Evolutionary conservation across 2,113 vertebrate genomes (phyloP).

Genomic region (Sinosuthora webbiana): DNA sequence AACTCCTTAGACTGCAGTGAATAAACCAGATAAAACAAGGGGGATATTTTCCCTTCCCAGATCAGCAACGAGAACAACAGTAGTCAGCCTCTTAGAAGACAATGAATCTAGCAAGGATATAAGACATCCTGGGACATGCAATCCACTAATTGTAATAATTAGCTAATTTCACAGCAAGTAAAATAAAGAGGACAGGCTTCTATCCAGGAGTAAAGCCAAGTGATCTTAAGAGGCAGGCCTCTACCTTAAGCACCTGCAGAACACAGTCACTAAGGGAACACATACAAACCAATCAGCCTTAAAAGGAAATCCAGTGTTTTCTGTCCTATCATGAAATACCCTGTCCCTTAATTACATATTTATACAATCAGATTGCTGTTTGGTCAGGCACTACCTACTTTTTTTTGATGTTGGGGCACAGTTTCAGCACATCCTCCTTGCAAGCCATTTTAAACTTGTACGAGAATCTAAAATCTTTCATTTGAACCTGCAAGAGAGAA

Average conservation of each 20-base stretch:
- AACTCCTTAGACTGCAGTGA: not conserved
- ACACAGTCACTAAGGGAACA: not conserved
- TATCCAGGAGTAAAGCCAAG: not conserved
- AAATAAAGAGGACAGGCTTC: not conserved
- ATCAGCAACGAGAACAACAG: not conserved
- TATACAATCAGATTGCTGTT: not conserved
- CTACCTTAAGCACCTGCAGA: not conserved
- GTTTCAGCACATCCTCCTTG: constrained; percentile 94
- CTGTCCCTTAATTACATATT: not conserved
- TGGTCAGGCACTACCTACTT: constrained; percentile 79
- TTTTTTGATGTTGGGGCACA: constrained; percentile 97
- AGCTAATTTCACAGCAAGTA: not conserved
- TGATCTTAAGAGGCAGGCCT: not conserved
- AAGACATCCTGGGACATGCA: not conserved
- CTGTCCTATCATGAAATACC: not conserved
- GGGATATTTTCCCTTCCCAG: not conserved
- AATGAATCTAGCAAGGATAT: not conserved
- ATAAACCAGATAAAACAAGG: not conserved
- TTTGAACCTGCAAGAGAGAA: constrained; percentile 82
- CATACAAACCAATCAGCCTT: not conserved
- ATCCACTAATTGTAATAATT: not conserved
- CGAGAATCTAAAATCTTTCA: constrained; percentile 97
- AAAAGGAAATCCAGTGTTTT: not conserved
- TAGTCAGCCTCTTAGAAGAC: not conserved
- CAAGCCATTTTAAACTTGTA: constrained; percentile 99